Conservation (phyloP, 1,140 invertebrate species). For the Lepidurus couesii region DNA sequence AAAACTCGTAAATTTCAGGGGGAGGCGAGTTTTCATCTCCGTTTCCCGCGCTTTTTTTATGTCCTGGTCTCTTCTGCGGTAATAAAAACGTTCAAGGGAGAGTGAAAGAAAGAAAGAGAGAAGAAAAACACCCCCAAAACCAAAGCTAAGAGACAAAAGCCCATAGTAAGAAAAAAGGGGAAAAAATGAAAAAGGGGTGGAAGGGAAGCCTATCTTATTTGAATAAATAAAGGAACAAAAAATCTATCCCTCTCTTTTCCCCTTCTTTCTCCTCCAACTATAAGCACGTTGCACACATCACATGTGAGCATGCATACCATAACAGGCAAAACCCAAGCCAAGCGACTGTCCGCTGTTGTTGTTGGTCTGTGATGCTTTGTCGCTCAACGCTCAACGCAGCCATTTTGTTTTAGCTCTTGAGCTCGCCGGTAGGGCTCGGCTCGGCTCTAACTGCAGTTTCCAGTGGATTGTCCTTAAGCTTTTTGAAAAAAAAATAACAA, state of each 20-base stretch:
- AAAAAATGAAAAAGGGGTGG: not conserved
- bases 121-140: not conserved
- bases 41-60: slow-evolving; percentile 18
- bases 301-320: slow-evolving; percentile 1
- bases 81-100: not conserved
- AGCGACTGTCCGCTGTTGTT: too few relatives aligned
- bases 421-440: too few relatives aligned
- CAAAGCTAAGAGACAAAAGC: slow-evolving; percentile 1
- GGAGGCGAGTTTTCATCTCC: slow-evolving; percentile 9
- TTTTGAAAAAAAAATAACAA: too few relatives aligned
- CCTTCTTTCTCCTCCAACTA: not conserved
- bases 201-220: slow-evolving; percentile 15
- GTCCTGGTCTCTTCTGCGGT: not conserved
- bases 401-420: too few relatives aligned
- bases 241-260: not conserved
- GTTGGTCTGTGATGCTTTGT: too few relatives aligned
- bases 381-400: too few relatives aligned
- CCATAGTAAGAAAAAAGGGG: not conserved
- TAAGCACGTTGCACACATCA: slow-evolving; percentile 19
- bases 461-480: too few relatives aligned
- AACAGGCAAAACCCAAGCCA: not conserved
- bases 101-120: not conserved
- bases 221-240: not conserved
- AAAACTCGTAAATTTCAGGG: not conserved
- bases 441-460: too few relatives aligned